Evolutionary conservation across 2,888 invertebrate genomes (phyloP).

Genomic region (Idaea straminata): DNA sequence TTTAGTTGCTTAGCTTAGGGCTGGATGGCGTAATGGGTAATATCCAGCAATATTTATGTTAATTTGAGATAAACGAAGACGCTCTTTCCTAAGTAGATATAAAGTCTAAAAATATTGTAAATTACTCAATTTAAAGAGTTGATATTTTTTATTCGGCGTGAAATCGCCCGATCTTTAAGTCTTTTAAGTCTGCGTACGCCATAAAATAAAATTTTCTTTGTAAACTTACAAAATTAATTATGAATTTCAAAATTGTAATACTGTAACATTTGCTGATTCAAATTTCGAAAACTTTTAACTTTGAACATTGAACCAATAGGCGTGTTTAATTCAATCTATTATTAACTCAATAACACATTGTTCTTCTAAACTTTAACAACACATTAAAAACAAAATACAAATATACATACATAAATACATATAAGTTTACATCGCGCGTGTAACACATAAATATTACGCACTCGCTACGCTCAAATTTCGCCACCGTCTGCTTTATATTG

Average conservation of each 20-base stretch:
- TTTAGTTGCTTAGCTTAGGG: too few relatives aligned
- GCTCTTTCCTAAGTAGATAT: too few relatives aligned
- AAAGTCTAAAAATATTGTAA: too few relatives aligned
- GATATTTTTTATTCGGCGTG: too few relatives aligned
- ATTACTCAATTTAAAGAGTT: too few relatives aligned
- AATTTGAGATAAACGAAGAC: too few relatives aligned
- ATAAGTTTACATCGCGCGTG: slow-evolving; percentile 40
- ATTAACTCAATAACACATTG: slow-evolving; percentile 5
- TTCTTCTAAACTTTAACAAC: slow-evolving; percentile 10
- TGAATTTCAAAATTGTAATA: not conserved
- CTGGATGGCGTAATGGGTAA: too few relatives aligned
- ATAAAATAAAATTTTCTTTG: not conserved
- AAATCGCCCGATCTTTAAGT: not conserved
- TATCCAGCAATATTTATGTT: too few relatives aligned
- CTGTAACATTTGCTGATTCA: not conserved
- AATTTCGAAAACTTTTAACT: not conserved
- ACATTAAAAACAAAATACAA: slow-evolving; percentile 40
- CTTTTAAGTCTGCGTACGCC: not conserved
- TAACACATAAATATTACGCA: slow-evolving; percentile 72
- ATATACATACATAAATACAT: slow-evolving; percentile 16
- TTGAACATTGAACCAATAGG: not conserved
- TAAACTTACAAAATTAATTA: not conserved
- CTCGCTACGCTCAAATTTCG: slow-evolving; percentile 78
- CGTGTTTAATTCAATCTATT: not conserved
- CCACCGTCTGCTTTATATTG: slow-evolving; percentile 80